Evolutionary conservation across 2,113 vertebrate species (phyloP), one percentile per base, ranked within the genome.

Genomic region (Actinemys pallida): DNA sequence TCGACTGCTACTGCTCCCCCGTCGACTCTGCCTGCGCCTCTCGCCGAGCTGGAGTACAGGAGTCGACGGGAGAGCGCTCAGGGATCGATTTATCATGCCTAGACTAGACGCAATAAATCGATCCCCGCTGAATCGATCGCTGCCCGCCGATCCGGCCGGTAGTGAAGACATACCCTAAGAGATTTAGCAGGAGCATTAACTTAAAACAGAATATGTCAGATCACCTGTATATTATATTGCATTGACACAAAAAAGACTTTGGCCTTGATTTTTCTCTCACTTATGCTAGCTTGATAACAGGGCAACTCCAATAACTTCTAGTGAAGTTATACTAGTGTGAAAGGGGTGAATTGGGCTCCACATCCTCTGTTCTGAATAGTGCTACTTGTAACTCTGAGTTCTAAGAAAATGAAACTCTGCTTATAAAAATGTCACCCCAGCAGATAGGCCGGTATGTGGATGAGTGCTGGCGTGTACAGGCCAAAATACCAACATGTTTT

Each of bases 361-460:
- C 83, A 88, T 93, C 86, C 87, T 93, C 25, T 92, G 80, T 52
- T 95, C 83, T 94, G 96, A 90, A n/a, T 79, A 78, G 45, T 78
- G 83, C 76, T 90, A 50, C 88, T 75, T 75, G 39, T 75, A 75
- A 22, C 4, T 72, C 8, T 22, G n/a, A 24, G 1, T n/a, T 72
- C 22, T 75, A 5, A 42, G 59, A 65, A 39, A 75, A 75, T 75
- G n/a, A 75, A 75, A 42, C n/a, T 42, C 35, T 75, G n/a, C 12
- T 31, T 14, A 16, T 35, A 65, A 65, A 75, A 75, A 42, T 75
- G 22, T 75, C 3, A 11, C 10, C 39, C 19, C 24, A 42, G 22
- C 69, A 75, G 39, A 20, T 9, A 75, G 39, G n/a, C n/a, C 42
- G 20, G 39, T 42, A 39, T 22, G 10, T 42, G 20, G 22, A 42